These are phyloP conservation scores for Caenorhabditis afra DNA, from an alignment of 2,888 invertebrate species.

Conservation along the genomic window DNA sequence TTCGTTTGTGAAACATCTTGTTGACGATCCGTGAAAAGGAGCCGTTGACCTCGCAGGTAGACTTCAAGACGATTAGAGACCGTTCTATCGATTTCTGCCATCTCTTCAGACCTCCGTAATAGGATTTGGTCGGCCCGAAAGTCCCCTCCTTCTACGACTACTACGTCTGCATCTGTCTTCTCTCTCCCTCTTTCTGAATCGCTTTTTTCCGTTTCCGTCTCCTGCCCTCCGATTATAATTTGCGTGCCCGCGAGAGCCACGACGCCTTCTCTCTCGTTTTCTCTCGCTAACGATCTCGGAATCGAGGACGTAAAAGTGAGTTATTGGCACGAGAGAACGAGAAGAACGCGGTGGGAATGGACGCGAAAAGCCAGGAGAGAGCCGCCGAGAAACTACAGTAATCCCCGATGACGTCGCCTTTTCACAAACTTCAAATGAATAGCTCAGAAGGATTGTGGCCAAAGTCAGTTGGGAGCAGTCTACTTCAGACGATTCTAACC, in stretches of 20 bases:
- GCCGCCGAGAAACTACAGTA: neutral
- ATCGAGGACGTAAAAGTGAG: conserved; percentile 53
- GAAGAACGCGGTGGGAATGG: neutral
- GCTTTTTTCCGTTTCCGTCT: conserved; percentile 36
- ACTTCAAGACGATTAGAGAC: no score
- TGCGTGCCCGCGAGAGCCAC: conserved; percentile 25
- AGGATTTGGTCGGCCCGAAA: conserved; percentile 40
- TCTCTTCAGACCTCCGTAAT: conserved; percentile 39
- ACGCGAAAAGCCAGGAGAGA: neutral
- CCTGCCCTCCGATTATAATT: conserved; percentile 29
- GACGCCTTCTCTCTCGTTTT: conserved; percentile 29
- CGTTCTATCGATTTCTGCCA: conserved; percentile 17
- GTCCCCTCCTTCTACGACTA: no score
- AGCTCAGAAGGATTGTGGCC: no score
- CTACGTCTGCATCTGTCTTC: conserved; percentile 17
- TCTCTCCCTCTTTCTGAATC: conserved; percentile 34
- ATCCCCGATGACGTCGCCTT: no score
- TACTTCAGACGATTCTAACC: no score
- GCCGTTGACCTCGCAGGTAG: no score
- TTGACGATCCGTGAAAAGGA: no score
- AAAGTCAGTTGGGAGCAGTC: no score
- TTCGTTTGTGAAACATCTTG: no score
- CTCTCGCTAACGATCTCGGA: conserved; percentile 42
- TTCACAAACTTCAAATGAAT: no score
- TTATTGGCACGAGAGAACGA: conserved; percentile 50